A percentile compares a stretch with the other conserved stretches of the same genome.
Conservation (phyloP, 2,888 invertebrate genomes). For the Mechanitis mazaeus region DNA sequence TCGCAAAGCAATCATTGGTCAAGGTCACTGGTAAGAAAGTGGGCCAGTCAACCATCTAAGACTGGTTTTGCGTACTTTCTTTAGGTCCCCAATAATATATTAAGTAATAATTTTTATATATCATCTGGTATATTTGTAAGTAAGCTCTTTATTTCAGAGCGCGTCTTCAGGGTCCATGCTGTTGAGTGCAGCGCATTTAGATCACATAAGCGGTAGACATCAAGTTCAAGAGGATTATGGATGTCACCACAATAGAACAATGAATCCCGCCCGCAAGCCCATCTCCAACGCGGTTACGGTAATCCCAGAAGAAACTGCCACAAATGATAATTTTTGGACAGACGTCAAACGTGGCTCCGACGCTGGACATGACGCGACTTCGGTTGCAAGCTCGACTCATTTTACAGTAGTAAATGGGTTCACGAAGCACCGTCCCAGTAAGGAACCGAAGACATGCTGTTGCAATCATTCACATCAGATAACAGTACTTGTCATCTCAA, state of each 20-base stretch:
- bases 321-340: slow-evolving; percentile 61
- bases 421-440: slow-evolving; percentile 78
- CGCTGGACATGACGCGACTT: slow-evolving; percentile 80
- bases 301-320: slow-evolving; percentile 59
- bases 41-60: slow-evolving; percentile 1
- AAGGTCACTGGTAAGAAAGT: neutral
- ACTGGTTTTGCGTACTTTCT: neutral
- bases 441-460: slow-evolving; percentile 80
- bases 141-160: slow-evolving; percentile 77
- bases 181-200: slow-evolving; percentile 85
- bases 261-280: slow-evolving; percentile 53
- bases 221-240: slow-evolving; percentile 56
- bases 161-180: slow-evolving; percentile 87
- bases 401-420: slow-evolving; percentile 90
- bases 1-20: neutral
- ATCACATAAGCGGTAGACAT: slow-evolving; percentile 70
- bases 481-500: slow-evolving; percentile 87
- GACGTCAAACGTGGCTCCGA: slow-evolving; percentile 65
- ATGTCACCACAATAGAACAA: slow-evolving; percentile 52
- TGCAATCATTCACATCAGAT: slow-evolving; percentile 87
- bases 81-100: neutral
- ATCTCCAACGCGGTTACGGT: slow-evolving; percentile 56
- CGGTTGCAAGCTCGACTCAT: slow-evolving; percentile 90
- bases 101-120: neutral
- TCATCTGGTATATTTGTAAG: neutral